phyloP scores from a whole-genome alignment of 2,113 vertebrate genomes.

The Eurystomus gularis region DNA sequence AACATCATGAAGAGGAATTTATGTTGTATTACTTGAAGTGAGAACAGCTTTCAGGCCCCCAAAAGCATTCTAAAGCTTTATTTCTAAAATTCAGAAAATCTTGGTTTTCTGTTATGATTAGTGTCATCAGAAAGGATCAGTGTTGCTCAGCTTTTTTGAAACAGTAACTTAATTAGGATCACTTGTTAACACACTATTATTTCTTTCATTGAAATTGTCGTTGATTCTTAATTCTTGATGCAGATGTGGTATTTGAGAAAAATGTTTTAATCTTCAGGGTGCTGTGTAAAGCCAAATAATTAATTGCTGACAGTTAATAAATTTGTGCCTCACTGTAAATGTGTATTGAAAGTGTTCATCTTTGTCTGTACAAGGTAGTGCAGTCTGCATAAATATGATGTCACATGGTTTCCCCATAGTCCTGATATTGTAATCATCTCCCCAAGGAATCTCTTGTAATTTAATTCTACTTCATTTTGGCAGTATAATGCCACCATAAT shows the following conservation, averaged over 20 bases:
- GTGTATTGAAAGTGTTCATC: not conserved
- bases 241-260: not conserved
- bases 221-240: not conserved
- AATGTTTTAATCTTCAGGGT: not conserved
- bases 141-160: not conserved
- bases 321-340: not conserved
- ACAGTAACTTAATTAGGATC: not conserved
- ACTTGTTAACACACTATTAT: not conserved
- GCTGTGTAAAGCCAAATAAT: not conserved
- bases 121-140: not conserved
- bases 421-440: conserved; percentile 24
- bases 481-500: not conserved
- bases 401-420: not conserved
- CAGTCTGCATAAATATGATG: not conserved
- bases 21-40: not conserved
- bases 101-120: not conserved
- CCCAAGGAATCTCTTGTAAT: not conserved
- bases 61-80: not conserved
- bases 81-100: not conserved
- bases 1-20: not conserved
- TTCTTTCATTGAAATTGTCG: not conserved
- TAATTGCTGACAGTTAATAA: not conserved
- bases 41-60: not conserved
- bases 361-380: not conserved
- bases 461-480: conserved; percentile 18